phyloP scores from a whole-genome alignment of 2,113 vertebrate genomes.

The Esox niger region DNA sequence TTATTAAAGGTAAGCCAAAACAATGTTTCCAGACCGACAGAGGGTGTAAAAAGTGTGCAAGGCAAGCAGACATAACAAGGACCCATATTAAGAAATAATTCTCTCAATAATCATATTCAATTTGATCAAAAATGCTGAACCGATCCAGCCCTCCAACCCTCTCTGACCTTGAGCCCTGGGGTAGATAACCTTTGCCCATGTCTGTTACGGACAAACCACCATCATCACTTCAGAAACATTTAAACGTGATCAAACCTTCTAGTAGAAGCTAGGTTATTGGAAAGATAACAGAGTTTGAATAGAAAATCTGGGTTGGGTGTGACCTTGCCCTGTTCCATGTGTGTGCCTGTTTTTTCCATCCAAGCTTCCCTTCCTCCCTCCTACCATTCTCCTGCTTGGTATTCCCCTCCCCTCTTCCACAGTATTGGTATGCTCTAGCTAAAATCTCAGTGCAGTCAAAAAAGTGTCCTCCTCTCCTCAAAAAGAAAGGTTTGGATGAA shows the following conservation, averaged over 20 bases:
- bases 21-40: constrained; percentile 47
- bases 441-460: constrained; percentile 36
- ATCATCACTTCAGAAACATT: constrained; percentile 34
- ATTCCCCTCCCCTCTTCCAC: constrained; percentile 37
- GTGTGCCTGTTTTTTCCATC: constrained; percentile 12
- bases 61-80: constrained; percentile 25
- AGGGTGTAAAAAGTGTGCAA: constrained; percentile 39
- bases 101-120: no score
- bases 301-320: constrained; percentile 33
- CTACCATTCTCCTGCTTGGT: constrained; percentile 27
- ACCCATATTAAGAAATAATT: no score
- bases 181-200: constrained; percentile 13
- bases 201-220: constrained; percentile 34
- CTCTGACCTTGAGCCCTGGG: no score
- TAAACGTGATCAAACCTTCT: background rate
- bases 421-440: constrained; percentile 18
- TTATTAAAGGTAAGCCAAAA: constrained; percentile 40
- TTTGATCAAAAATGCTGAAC: no score
- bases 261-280: background rate
- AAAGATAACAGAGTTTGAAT: constrained; percentile 27
- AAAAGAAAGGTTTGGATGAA: constrained; percentile 49
- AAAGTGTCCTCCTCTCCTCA: background rate
- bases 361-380: background rate
- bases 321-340: constrained; percentile 14
- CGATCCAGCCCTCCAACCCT: no score